Base-by-base conservation (phyloP, 1,140 invertebrate genomes). In the Capitella teleta region DNA sequence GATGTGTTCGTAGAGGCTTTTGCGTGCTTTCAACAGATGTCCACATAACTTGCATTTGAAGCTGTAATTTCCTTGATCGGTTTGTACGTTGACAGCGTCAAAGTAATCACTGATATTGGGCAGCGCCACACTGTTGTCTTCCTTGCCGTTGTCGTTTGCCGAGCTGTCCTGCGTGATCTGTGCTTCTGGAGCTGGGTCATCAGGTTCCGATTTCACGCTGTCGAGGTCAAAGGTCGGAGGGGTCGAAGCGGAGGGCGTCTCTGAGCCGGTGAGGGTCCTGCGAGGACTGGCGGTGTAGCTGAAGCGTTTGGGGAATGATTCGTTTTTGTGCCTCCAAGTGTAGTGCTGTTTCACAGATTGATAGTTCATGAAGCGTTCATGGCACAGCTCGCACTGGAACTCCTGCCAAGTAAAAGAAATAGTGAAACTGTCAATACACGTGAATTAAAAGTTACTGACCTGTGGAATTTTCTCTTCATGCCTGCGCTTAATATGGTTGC, bases 341-440 rank as follows among this genome's bases (percentile, higher is more conserved):
- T 38, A 44, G 18, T 52, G 51, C 44, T 52, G 51, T 30, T 47
- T 47, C 12, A 52, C 44, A 25, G 44, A 52, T 38, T 52, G 51
- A 19, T 47, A 26, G 23, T 30, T 52, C 3, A 36, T 23, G 25
- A 52, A 52, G 18, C 28, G 21, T 5, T 52, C 44, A 24, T 47
- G 24, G 18, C 51, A 52, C 30, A 52, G 47, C n/a, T 46, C 21
- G 25, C 51, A 52, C 51, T 44, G 43, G 36, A 34, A 47, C 41
- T 52, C 42, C 10, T 32, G 16, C 16, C 34, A 26, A n/a, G n/a
- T n/a, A 23, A 25, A 38, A 12, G 6, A 3, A 1, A 6, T 1
- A 16, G 10, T 2, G 6, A 5, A 44, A 16, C n/a, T 21, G 28
- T 1, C 28, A 5, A 25, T 18, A 1, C 28, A 10, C 16, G 28